Evolutionary conservation across 2,888 invertebrate species (phyloP).

Genomic region (Cephus rjabovi): DNA sequence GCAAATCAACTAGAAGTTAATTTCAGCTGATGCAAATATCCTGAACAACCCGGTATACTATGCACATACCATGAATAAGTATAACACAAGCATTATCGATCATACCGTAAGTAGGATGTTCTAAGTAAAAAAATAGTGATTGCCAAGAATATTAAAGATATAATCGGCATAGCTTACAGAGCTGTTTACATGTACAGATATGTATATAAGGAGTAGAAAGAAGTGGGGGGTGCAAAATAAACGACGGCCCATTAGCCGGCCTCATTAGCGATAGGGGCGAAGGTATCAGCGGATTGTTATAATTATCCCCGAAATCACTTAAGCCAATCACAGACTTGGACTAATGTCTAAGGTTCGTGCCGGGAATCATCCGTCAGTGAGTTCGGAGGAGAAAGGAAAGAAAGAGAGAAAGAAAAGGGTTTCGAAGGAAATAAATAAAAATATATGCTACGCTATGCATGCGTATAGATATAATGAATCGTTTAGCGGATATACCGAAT

Average conservation of each 20-base stretch:
- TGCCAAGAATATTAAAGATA: neutral
- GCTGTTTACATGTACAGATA: neutral
- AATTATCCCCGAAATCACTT: conserved; percentile 27
- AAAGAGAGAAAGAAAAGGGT: neutral
- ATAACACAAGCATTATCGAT: neutral
- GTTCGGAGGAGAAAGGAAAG: neutral
- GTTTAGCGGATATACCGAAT: neutral
- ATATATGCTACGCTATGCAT: neutral
- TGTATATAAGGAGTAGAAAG: neutral
- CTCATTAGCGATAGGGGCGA: conserved; percentile 23
- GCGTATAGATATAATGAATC: neutral
- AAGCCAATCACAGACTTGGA: conserved; percentile 19
- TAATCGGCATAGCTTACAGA: neutral
- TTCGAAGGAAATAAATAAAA: neutral
- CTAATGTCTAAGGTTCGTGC: conserved; percentile 29
- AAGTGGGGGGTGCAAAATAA: neutral
- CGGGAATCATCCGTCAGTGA: conserved; percentile 22
- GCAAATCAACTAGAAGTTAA: neutral
- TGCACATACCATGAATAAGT: neutral
- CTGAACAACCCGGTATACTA: neutral
- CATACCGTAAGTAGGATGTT: neutral
- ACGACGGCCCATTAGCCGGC: conserved; percentile 10
- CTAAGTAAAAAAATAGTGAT: neutral
- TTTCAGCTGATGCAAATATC: neutral
- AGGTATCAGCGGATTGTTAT: conserved; percentile 21